phyloP scores from a whole-genome alignment of 2,797 vertebrate genomes.

The Siniperca undulata region DNA sequence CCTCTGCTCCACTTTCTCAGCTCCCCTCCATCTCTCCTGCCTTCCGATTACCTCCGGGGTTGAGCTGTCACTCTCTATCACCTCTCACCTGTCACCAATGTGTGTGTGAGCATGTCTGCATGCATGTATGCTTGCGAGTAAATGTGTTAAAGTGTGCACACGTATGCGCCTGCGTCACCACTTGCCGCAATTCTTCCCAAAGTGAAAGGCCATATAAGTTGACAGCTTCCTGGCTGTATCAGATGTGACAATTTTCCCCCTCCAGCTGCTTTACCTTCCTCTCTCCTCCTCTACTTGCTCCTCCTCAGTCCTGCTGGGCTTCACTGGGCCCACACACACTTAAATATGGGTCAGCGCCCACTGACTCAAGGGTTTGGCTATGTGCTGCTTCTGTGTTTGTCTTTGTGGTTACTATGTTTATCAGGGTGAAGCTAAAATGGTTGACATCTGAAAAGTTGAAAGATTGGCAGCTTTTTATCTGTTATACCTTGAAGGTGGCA shows the following conservation, averaged over 20 bases:
- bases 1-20: conserved; percentile 23
- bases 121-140: conserved; percentile 12
- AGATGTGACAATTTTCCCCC: conserved; percentile 63
- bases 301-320: conserved; percentile 33
- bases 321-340: conserved; percentile 31
- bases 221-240: conserved; percentile 54
- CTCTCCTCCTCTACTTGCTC: conserved; percentile 16
- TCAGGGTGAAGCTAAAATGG: conserved; percentile 26
- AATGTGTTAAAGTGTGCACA: conserved; percentile 34
- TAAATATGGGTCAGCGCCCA: conserved; percentile 69
- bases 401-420: conserved; percentile 18
- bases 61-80: conserved; percentile 54
- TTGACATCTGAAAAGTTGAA: conserved; percentile 25
- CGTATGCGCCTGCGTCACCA: conserved; percentile 1
- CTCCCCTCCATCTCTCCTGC: conserved; percentile 16
- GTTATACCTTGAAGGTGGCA: background rate
- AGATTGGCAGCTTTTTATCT: background rate
- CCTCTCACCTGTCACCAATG: conserved; percentile 50
- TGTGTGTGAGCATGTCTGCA: conserved; percentile 21
- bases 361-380: conserved; percentile 36
- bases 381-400: conserved; percentile 28
- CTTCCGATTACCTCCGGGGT: conserved; percentile 47
- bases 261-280: conserved; percentile 52
- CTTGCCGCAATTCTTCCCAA: conserved; percentile 33
- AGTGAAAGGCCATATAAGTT: conserved; percentile 48